Conservation (phyloP, 2,113 vertebrate genomes). For the Xyrauchen texanus region DNA sequence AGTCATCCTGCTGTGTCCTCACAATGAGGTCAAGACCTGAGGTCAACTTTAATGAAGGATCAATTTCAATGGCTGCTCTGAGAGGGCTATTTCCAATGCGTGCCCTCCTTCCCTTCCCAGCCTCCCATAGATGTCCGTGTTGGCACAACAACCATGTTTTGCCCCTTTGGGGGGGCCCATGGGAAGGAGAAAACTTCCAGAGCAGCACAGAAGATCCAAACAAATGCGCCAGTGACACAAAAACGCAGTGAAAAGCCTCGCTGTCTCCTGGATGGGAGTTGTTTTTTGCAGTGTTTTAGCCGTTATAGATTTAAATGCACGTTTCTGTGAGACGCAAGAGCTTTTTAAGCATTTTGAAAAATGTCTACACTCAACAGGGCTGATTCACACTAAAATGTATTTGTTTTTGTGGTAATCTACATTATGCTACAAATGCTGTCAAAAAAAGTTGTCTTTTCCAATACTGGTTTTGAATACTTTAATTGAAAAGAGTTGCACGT, state of each 20-base stretch:
- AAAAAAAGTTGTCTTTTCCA: no score
- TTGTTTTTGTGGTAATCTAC: no score
- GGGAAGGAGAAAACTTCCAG: neutral
- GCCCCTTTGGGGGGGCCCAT: slow-evolving; percentile 12
- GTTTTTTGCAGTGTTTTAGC: neutral
- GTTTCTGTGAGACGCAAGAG: slow-evolving; percentile 26
- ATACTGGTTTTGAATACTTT: slow-evolving; percentile 1
- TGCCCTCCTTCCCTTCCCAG: neutral
- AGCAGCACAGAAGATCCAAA: neutral
- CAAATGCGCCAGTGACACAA: slow-evolving; percentile 15
- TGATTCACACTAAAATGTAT: no score
- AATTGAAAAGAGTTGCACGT: neutral
- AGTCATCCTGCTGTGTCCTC: slow-evolving; percentile 40
- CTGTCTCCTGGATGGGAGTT: neutral
- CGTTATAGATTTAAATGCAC: slow-evolving; percentile 21
- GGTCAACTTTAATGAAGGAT: slow-evolving; percentile 50
- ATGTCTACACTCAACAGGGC: no score
- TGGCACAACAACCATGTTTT: slow-evolving; percentile 34
- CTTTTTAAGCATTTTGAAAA: slow-evolving; percentile 16
- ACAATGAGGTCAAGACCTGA: slow-evolving; percentile 31
- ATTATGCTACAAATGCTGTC: no score
- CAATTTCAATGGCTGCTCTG: slow-evolving; percentile 16
- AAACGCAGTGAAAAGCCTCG: slow-evolving; percentile 31
- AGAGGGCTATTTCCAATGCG: slow-evolving; percentile 37
- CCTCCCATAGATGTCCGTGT: slow-evolving; percentile 21